Evolutionary conservation across 1,140 invertebrate species (phyloP).

Genomic region (Pachypsylla venusta): DNA sequence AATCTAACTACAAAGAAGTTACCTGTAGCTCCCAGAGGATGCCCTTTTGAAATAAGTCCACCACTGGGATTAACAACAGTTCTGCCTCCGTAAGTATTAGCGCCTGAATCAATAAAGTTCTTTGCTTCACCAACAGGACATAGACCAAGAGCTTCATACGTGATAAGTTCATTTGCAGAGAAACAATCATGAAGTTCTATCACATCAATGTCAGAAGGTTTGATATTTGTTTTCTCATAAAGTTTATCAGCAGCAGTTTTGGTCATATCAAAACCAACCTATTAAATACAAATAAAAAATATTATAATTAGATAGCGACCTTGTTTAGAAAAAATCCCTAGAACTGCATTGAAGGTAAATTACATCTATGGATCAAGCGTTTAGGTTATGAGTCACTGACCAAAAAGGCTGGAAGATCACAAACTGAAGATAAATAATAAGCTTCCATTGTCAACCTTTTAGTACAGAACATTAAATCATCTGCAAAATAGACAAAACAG

Average conservation of each 20-base stretch:
- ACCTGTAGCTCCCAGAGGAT: slow-evolving; percentile 94
- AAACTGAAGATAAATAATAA: too few relatives aligned
- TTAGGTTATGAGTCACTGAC: too few relatives aligned
- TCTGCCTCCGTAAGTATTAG: slow-evolving; percentile 97
- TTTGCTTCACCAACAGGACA: slow-evolving; percentile 81
- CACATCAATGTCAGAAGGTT: slow-evolving; percentile 74
- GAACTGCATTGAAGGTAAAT: too few relatives aligned
- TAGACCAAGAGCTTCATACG: slow-evolving; percentile 91
- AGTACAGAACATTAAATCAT: too few relatives aligned
- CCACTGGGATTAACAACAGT: slow-evolving; percentile 96
- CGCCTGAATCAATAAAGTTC: slow-evolving; percentile 79
- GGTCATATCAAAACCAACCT: slow-evolving; percentile 94
- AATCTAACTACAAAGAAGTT: slow-evolving; percentile 20
- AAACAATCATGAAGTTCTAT: slow-evolving; percentile 99
- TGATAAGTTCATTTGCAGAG: slow-evolving; percentile 92
- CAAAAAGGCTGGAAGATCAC: too few relatives aligned
- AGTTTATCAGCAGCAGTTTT: slow-evolving; percentile 61
- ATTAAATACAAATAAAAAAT: slow-evolving; percentile 19
- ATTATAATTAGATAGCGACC: background rate
- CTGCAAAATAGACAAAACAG: too few relatives aligned
- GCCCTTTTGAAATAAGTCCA: slow-evolving; percentile 95
- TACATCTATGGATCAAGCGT: too few relatives aligned
- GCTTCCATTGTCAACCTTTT: too few relatives aligned
- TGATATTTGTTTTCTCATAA: slow-evolving; percentile 61
- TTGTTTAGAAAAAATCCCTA: too few relatives aligned